Evolutionary conservation across 2,113 vertebrate species (phyloP), one percentile per base, ranked within the genome.

Genomic region (Coturnix japonica): DNA sequence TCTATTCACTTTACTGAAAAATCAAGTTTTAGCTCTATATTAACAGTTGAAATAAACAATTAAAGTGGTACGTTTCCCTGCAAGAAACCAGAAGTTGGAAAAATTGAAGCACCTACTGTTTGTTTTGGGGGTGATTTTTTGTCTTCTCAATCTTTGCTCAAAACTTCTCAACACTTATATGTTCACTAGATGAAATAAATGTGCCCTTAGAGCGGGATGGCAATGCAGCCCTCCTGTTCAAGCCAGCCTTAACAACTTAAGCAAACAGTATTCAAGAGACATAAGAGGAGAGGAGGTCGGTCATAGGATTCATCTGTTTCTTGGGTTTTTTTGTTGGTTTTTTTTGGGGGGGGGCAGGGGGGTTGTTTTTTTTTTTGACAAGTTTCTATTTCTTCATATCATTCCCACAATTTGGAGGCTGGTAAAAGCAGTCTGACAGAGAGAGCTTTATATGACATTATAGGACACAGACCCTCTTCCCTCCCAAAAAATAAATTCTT

Each of bases 151-250:
- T 6, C 9, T 66, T n/a, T 18, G 5, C n/a, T 65, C 17, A 73
- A 82, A 69, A 35, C n/a, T 61, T 92, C 78, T 72, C 54, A 60
- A 44, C 65, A 25, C 31, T 77, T 63, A 5, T 0, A 2, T 59
- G 51, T 47, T 81, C 64, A 78, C 46, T 49, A 82, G 82, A 91
- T 82, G 75, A 64, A 94, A 47, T 13, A 64, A 94, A 47, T 13
- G 20, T 3, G 25, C 2, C 53, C 41, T 44, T 59, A 51, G 41
- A 70, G 47, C 23, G 39, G 71, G 47, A 47, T 69, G 49, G 33
- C 30, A 78, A 35, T 1, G 6, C 9, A 78, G 10, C 63, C 6
- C 39, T 78, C 17, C 39, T 51, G 25, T 5, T 53, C 63, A 65
- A 72, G 44, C 30, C 66, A 33, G 28, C 74, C 59, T 31, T 26